Conservation (phyloP, 2,888 invertebrate species). For the Sepioteuthis lessoniana region DNA sequence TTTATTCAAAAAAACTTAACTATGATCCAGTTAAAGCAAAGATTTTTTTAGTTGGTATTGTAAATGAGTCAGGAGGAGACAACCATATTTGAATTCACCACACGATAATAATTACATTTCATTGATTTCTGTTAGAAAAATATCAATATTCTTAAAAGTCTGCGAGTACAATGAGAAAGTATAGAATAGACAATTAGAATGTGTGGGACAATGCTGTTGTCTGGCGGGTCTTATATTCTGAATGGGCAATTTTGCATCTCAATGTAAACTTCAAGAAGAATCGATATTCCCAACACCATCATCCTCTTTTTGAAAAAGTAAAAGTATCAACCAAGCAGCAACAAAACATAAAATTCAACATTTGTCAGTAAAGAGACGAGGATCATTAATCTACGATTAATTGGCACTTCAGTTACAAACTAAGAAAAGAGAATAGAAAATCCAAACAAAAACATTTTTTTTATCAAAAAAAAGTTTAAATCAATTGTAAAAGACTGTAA, state of each 20-base stretch:
- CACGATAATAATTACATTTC: too few species aligned
- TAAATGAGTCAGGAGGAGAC: too few species aligned
- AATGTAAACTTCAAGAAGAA: neutral
- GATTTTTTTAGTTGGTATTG: too few species aligned
- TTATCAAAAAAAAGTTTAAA: too few species aligned
- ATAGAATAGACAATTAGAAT: neutral
- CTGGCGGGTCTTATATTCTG: neutral
- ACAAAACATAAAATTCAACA: neutral
- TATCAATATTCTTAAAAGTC: neutral
- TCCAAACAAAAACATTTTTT: too few species aligned
- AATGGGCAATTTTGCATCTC: neutral
- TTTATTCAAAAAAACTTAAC: too few species aligned
- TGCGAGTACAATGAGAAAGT: neutral
- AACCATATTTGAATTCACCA: too few species aligned
- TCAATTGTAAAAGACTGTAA: too few species aligned
- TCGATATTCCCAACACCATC: neutral
- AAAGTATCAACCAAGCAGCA: neutral
- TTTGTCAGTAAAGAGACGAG: neutral
- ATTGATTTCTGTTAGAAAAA: neutral
- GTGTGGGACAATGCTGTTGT: neutral
- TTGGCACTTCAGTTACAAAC: neutral
- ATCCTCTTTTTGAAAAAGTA: neutral
- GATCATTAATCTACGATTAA: neutral
- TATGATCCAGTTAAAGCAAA: too few species aligned
- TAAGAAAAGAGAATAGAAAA: neutral